Conservation (phyloP, 2,113 vertebrate genomes). For the Oxyruncus cristatus region DNA sequence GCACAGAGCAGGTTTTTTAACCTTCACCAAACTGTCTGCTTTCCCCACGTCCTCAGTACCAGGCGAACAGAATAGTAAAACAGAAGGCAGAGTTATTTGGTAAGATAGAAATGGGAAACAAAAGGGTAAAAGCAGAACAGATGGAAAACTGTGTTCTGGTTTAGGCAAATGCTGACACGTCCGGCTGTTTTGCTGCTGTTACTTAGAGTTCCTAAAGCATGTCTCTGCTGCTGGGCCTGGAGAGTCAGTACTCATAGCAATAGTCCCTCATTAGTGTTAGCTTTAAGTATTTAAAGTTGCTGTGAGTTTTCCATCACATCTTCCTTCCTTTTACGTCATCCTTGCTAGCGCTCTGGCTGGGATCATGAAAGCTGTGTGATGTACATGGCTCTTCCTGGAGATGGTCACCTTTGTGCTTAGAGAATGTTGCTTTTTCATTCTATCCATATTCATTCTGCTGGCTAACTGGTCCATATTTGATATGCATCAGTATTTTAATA, state of each 20-base stretch:
- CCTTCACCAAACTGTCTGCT: neutral
- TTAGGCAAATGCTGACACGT: neutral
- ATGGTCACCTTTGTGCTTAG: neutral
- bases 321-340: neutral
- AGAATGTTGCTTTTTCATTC: neutral
- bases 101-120: neutral
- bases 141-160: neutral
- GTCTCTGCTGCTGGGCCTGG: neutral
- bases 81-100: neutral
- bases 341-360: neutral
- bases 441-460: neutral
- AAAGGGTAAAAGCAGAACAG: neutral
- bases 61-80: neutral
- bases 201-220: neutral
- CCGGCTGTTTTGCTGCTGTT: neutral
- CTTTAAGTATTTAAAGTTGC: neutral
- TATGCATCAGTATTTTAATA: neutral
- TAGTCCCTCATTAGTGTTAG: neutral
- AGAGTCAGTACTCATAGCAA: neutral
- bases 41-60: neutral
- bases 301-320: neutral
- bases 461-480: neutral
- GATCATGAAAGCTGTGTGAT: accelerated
- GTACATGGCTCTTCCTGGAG: neutral
- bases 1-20: neutral